These are phyloP conservation scores for Zaprionus davidi DNA, from an alignment of 1,140 invertebrate species.

Conservation along the genomic window DNA sequence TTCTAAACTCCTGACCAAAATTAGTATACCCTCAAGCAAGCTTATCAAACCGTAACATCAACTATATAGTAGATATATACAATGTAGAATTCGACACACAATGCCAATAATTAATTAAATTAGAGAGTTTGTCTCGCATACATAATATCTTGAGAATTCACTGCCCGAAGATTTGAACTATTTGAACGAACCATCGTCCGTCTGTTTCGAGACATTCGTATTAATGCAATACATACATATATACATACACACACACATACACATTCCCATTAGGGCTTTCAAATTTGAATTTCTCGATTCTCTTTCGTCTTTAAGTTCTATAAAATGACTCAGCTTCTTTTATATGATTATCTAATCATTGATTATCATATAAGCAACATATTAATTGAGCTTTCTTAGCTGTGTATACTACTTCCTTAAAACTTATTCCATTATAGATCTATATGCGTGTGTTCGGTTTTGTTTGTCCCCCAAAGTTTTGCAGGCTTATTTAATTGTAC, in stretches of 20 bases:
- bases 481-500: no score
- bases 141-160: not conserved
- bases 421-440: no score
- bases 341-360: not conserved
- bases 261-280: not conserved
- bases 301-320: not conserved
- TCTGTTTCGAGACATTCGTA: not conserved
- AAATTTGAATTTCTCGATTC: not conserved
- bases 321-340: not conserved
- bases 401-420: no score
- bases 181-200: not conserved
- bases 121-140: not conserved
- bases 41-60: no score
- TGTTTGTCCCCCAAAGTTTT: no score
- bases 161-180: conserved; percentile 2
- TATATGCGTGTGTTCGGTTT: no score
- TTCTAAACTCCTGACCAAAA: no score
- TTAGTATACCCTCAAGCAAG: no score
- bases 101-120: not conserved
- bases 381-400: not conserved
- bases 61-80: not conserved
- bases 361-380: not conserved
- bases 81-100: not conserved
- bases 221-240: not conserved
- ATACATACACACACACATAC: not conserved